Evolutionary conservation across 2,797 vertebrate genomes (phyloP).

Genomic region (Dendrocincla tyrannina): DNA sequence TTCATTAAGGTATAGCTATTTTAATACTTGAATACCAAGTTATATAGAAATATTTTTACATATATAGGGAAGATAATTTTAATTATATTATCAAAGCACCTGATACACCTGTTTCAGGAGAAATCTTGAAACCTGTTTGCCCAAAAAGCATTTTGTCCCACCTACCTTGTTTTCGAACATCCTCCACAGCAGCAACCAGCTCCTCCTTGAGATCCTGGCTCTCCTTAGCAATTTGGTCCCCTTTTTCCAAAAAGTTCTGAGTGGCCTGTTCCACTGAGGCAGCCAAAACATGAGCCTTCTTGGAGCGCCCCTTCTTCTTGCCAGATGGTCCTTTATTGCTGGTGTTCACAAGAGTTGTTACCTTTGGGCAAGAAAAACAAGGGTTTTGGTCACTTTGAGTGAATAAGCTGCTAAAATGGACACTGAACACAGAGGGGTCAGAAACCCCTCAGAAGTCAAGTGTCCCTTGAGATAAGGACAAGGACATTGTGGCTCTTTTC

Average conservation of each 20-base stretch:
- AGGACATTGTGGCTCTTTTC: neutral
- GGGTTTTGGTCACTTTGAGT: neutral
- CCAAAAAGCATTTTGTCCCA: neutral
- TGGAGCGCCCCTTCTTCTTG: conserved; percentile 98
- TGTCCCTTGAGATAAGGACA: neutral
- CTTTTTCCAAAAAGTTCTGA: conserved; percentile 98
- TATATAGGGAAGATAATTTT: neutral
- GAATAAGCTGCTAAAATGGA: neutral
- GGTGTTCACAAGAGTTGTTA: conserved; percentile 97
- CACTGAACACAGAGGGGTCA: neutral
- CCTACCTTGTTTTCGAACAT: conserved; percentile 96
- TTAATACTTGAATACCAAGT: neutral
- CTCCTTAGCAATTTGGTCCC: conserved; percentile 97
- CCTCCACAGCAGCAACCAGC: conserved; percentile 92
- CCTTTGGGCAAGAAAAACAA: conserved; percentile 75
- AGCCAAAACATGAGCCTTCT: conserved; percentile 98
- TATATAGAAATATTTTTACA: neutral
- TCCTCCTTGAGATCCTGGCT: conserved; percentile 98
- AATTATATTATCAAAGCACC: neutral
- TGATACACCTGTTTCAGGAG: neutral
- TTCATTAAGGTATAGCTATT: neutral
- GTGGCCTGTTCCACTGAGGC: conserved; percentile 97
- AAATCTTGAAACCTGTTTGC: neutral
- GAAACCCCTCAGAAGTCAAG: neutral
- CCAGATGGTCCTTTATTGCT: conserved; percentile 97